phyloP scores from a whole-genome alignment of 1,140 invertebrate species.

The Solenopsis fugax region DNA sequence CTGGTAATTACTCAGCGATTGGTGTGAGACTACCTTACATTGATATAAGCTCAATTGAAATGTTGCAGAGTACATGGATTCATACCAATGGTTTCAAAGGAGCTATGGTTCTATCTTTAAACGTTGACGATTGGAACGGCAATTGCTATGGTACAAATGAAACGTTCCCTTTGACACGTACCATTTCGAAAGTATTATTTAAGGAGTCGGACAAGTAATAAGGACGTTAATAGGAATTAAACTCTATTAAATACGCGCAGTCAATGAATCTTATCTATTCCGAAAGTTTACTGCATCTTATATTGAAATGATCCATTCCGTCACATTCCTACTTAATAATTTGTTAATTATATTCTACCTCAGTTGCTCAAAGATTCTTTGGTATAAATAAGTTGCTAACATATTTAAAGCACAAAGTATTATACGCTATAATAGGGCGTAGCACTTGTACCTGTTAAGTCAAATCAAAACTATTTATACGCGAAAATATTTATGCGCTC shows the following conservation, averaged over 20 bases:
- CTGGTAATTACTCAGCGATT: too few relatives aligned
- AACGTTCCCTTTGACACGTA: constrained; percentile 82
- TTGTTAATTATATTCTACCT: constrained; percentile 35
- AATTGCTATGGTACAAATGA: constrained; percentile 79
- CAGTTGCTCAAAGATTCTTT: constrained; percentile 50
- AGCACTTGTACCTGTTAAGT: constrained; percentile 58
- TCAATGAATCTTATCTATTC: constrained; percentile 15
- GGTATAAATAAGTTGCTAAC: constrained; percentile 46
- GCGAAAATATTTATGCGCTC: background rate
- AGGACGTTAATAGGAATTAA: constrained; percentile 26
- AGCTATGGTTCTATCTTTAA: constrained; percentile 92
- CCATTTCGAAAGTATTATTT: constrained; percentile 60
- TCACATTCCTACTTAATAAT: constrained; percentile 37
- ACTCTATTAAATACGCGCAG: background rate
- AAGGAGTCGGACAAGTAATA: constrained; percentile 20
- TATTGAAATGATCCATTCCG: constrained; percentile 41
- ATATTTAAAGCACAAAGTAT: constrained; percentile 42
- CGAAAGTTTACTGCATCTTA: constrained; percentile 8
- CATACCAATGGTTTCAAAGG: constrained; percentile 89
- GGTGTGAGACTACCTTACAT: background rate
- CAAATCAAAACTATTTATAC: constrained; percentile 41
- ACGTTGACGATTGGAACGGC: constrained; percentile 90
- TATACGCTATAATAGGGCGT: constrained; percentile 36
- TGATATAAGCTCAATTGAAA: constrained; percentile 19
- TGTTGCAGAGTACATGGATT: constrained; percentile 88